phyloP scores from a whole-genome alignment of 2,888 invertebrate genomes.

The Scaptomyza tumidula region DNA sequence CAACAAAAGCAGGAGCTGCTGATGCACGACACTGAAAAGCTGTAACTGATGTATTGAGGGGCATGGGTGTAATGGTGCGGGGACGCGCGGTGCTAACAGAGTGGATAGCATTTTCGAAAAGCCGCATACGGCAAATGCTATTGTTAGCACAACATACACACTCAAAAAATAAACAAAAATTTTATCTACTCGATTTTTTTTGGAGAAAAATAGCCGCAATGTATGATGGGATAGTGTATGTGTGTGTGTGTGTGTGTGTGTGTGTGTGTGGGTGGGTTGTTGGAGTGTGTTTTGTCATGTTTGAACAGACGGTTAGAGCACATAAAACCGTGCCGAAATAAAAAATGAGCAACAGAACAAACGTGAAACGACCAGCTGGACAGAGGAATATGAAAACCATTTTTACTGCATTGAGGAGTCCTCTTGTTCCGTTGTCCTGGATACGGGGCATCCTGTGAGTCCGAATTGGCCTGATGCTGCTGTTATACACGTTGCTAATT shows the following conservation, averaged over 20 bases:
- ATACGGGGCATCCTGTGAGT: conserved; percentile 11
- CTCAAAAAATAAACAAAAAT: conserved; percentile 40
- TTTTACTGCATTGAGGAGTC: conserved; percentile 19
- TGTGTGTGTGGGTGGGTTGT: conserved; percentile 1
- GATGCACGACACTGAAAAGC: conserved; percentile 25
- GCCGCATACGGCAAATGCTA: conserved; percentile 50
- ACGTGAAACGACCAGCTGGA: not conserved
- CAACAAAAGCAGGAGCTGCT: conserved; percentile 34
- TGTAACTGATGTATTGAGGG: not conserved
- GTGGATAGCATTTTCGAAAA: conserved; percentile 39
- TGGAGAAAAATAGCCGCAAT: too few relatives aligned
- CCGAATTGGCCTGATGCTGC: conserved; percentile 53
- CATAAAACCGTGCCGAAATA: conserved; percentile 13
- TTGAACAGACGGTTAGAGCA: not conserved
- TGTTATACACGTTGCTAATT: conserved; percentile 56
- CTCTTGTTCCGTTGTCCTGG: not conserved
- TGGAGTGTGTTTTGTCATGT: not conserved
- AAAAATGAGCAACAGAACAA: not conserved
- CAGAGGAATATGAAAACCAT: not conserved
- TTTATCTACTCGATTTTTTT: conserved; percentile 69
- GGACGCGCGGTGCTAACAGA: not conserved
- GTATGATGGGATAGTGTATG: too few relatives aligned
- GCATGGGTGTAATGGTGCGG: not conserved
- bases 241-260: too few relatives aligned
- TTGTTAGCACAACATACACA: conserved; percentile 48